Conservation (phyloP, 2,888 invertebrate species). For the Noctua comes region DNA sequence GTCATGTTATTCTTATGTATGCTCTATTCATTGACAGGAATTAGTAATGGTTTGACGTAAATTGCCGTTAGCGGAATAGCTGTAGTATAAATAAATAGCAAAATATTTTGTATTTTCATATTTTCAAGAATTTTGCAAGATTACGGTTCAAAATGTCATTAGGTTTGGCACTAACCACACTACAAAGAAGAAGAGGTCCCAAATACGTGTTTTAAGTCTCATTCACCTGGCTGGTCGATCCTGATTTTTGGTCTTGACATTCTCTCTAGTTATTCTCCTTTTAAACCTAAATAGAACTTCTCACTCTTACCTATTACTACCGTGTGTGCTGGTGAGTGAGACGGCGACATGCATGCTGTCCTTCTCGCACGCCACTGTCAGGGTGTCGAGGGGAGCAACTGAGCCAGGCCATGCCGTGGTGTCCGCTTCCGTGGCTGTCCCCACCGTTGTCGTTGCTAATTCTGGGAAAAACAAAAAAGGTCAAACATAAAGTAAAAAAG, state of each 20-base stretch:
- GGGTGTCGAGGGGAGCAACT: slow-evolving; percentile 84
- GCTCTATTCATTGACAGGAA: slow-evolving; percentile 12
- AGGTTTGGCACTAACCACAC: too few species aligned
- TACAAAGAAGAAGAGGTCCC: background rate
- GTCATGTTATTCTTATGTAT: slow-evolving; percentile 3
- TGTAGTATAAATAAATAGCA: background rate
- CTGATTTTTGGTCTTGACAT: too few species aligned
- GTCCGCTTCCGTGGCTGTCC: slow-evolving; percentile 79
- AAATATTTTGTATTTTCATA: background rate
- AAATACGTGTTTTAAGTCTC: background rate
- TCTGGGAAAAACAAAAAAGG: slow-evolving; percentile 72
- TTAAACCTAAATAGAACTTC: background rate
- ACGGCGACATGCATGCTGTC: slow-evolving; percentile 89
- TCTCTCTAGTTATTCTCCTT: background rate
- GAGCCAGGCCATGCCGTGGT: slow-evolving; percentile 82
- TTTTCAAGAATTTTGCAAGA: too few species aligned
- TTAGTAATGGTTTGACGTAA: background rate
- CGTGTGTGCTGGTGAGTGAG: slow-evolving; percentile 75
- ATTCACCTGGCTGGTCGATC: too few species aligned
- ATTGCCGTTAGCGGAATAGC: slow-evolving; percentile 2
- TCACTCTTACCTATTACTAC: slow-evolving; percentile 56
- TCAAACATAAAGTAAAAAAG: too few species aligned
- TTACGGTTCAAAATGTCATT: background rate
- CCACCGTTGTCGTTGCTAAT: slow-evolving; percentile 85
- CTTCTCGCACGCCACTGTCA: slow-evolving; percentile 85